These are phyloP conservation scores for Trichoplusia ni DNA, from an alignment of 1,140 invertebrate genomes.

Conservation along the genomic window DNA sequence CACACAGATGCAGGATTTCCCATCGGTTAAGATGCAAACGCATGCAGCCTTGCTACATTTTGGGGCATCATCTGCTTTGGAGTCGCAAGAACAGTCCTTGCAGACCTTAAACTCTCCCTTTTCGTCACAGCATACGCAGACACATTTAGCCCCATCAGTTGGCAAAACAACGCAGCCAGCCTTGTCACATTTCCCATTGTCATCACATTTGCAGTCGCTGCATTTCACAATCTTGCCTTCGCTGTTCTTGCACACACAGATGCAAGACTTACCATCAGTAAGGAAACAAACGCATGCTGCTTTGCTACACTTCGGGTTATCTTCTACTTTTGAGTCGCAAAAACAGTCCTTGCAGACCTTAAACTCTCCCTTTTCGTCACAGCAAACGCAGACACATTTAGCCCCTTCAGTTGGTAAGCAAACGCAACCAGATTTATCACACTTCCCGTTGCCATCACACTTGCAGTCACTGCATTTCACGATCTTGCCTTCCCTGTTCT, in stretches of 20 bases:
- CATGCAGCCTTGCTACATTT: conserved; percentile 36
- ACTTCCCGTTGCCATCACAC: conserved; percentile 28
- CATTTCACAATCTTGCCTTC: conserved; percentile 26
- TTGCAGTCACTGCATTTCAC: conserved; percentile 10
- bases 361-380: not conserved
- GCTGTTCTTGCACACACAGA: conserved; percentile 46
- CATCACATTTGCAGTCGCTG: conserved; percentile 27
- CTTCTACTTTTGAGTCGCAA: not conserved
- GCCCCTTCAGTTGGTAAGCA: conserved; percentile 23
- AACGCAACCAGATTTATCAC: conserved; percentile 26
- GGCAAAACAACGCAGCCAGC: conserved; percentile 26
- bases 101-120: conserved; percentile 24
- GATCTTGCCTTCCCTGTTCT: conserved; percentile 5
- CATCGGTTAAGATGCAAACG: conserved; percentile 39
- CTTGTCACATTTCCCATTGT: conserved; percentile 30
- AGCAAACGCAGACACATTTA: conserved; percentile 31
- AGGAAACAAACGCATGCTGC: conserved; percentile 42
- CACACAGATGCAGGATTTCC: conserved; percentile 42
- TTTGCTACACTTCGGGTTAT: conserved; percentile 3
- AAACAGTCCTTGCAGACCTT: conserved; percentile 15
- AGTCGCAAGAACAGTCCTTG: conserved; percentile 35
- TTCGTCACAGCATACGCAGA: conserved; percentile 32
- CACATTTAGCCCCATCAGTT: conserved; percentile 24
- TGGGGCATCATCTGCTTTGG: not conserved
- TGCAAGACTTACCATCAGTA: conserved; percentile 42